Conservation (phyloP, 2,797 vertebrate genomes). For the Melopsittacus undulatus region DNA sequence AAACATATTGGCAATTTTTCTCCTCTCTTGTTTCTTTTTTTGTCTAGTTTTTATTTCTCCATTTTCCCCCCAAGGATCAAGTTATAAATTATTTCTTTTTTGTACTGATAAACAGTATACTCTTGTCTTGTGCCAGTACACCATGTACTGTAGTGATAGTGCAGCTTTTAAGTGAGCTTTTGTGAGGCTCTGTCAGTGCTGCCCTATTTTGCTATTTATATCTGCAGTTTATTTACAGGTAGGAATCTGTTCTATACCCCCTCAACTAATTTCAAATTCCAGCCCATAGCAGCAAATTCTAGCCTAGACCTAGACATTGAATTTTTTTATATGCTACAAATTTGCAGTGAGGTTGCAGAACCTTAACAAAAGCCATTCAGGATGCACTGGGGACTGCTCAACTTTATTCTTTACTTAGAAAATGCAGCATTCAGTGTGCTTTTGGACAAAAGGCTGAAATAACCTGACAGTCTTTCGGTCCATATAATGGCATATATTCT, state of each 20-base stretch:
- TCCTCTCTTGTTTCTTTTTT: conserved; percentile 71
- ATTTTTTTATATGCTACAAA: neutral
- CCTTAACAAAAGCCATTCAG: conserved; percentile 67
- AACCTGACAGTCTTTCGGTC: conserved; percentile 44
- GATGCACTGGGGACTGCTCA: conserved; percentile 4
- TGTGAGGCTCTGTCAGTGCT: conserved; percentile 11
- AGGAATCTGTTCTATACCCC: conserved; percentile 22
- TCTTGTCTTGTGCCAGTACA: conserved; percentile 63
- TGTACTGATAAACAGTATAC: conserved; percentile 63
- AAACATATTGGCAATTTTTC: conserved; percentile 70
- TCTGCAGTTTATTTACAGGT: conserved; percentile 58
- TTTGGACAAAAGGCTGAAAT: conserved; percentile 58
- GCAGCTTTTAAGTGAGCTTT: conserved; percentile 54
- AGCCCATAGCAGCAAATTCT: conserved; percentile 2
- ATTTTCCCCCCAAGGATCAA: conserved; percentile 71
- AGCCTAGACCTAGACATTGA: conserved; percentile 1
- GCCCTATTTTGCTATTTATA: conserved; percentile 41
- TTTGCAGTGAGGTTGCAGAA: conserved; percentile 18
- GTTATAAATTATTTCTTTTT: conserved; percentile 74
- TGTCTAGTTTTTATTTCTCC: conserved; percentile 66
- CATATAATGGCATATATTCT: conserved; percentile 22
- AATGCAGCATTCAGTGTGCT: conserved; percentile 50
- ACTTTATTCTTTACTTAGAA: conserved; percentile 55
- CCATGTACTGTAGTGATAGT: conserved; percentile 39
- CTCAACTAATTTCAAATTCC: conserved; percentile 11